A percentile compares a stretch with the other conserved stretches of the same genome.
Evolutionary conservation across 2,888 invertebrate species (phyloP).

Genomic region (Apamea monoglypha): DNA sequence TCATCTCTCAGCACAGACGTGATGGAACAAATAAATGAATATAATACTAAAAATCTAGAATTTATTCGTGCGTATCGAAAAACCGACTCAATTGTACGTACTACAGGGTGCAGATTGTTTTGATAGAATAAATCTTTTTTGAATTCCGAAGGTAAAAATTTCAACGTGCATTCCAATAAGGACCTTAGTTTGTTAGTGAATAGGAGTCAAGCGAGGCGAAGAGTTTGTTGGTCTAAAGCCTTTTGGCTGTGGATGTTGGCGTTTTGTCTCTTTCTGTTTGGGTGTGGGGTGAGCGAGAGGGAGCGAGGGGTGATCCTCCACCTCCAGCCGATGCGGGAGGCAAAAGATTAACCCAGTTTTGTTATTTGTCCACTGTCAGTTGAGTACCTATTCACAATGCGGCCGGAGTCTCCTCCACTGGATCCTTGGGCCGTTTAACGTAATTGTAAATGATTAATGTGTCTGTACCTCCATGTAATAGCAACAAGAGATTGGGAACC

Average conservation of each 20-base stretch:
- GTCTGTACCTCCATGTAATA: slow-evolving; percentile 84
- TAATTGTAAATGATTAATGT: slow-evolving; percentile 90
- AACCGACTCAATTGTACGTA: slow-evolving; percentile 77
- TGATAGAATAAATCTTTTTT: slow-evolving; percentile 83
- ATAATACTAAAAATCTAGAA: slow-evolving; percentile 88
- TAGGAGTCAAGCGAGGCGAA: slow-evolving; percentile 68
- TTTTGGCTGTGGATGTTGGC: slow-evolving; percentile 74
- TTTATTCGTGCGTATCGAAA: slow-evolving; percentile 73
- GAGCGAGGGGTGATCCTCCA: slow-evolving; percentile 83
- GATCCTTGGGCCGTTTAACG: slow-evolving; percentile 88
- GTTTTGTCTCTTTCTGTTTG: slow-evolving; percentile 83
- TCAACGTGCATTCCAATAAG: slow-evolving; percentile 71
- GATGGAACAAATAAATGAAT: slow-evolving; percentile 89
- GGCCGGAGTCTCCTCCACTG: slow-evolving; percentile 85
- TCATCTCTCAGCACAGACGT: slow-evolving; percentile 87
- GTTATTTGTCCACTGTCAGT: slow-evolving; percentile 91
- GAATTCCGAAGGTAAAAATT: slow-evolving; percentile 87
- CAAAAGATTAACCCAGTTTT: slow-evolving; percentile 91
- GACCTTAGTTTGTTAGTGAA: slow-evolving; percentile 70
- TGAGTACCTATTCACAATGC: slow-evolving; percentile 90
- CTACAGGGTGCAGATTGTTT: slow-evolving; percentile 82
- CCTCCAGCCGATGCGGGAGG: slow-evolving; percentile 86
- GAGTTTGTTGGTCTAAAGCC: slow-evolving; percentile 70
- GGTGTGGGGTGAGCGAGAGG: slow-evolving; percentile 80
- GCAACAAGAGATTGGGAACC: slow-evolving; percentile 84